Base-by-base conservation (phyloP, 2,797 vertebrate genomes). In the Knipowitschia caucasica region DNA sequence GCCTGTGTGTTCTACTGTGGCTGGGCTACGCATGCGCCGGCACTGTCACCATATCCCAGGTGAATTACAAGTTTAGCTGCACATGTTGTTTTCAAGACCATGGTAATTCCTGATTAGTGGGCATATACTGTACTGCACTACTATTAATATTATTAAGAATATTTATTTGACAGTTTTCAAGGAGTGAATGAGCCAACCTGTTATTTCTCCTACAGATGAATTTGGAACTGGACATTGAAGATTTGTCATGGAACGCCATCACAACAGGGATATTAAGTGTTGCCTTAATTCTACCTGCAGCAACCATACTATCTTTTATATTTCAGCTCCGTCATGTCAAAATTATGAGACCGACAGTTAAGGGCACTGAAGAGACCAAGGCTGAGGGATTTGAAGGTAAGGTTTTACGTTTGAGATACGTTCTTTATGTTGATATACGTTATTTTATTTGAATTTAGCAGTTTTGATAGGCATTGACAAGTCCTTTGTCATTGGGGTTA, bases 281-380 rank as follows among this genome's bases (percentile, higher is more conserved):
- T 11, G 36, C 83, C 2, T 69, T 70, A 34, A 84, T 82, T 30
- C 76, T 91, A 43, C 92, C 91, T 0, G 35, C 64, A 2, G 88
- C 80, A 2, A 74, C 78, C 29, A 18, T 90, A n/a, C 7, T 92
- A 54, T 89, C 89, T 0, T 75, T 91, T 56, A 77, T 94, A 46
- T 92, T 94, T 71, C 80, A 91, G 44, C 56, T 84, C 58, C 68
- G 69, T 54, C 53, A 85, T 73, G 88, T 88, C 57, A 51, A 70
- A 59, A 43, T 20, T 18, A 12, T 3, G 1, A 9, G 17, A 23
- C 36, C 17, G 4, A 47, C 14, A 15, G 36, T 45, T 53, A 50
- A 60, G 7, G 25, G 30, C 8, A 1, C 4, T 11, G 34, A 33
- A 12, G 7, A 24, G 5, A 34, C 47, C 53, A 45, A 40, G 15